Percentiles rank a stretch among this genome's conserved stretches.
Conservation (phyloP, 1,140 invertebrate species). For the Diorhabda elongata region DNA sequence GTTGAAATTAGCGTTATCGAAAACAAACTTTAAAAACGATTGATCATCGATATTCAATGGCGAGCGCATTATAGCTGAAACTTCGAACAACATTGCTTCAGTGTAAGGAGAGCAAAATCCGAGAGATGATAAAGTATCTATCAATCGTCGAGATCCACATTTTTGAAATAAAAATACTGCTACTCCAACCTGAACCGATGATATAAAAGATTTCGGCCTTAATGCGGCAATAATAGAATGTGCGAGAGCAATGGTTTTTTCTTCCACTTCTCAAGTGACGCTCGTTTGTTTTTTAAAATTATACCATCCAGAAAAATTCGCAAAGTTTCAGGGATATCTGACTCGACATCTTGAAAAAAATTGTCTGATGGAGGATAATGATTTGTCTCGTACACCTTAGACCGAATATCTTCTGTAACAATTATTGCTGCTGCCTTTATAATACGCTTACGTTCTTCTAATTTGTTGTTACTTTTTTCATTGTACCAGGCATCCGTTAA, state of each 20-base stretch:
- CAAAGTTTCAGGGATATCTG: constrained; percentile 7
- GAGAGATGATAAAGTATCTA: constrained; percentile 25
- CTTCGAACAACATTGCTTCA: constrained; percentile 28
- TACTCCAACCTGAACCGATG: too few species aligned
- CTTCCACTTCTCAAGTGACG: constrained; percentile 9
- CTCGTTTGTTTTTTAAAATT: constrained; percentile 13
- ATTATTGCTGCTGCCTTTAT: not conserved
- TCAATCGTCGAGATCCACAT: too few species aligned
- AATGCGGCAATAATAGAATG: constrained; percentile 9
- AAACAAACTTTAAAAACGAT: too few species aligned
- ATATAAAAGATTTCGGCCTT: constrained; percentile 10
- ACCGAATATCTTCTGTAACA: too few species aligned
- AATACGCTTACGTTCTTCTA: constrained; percentile 4
- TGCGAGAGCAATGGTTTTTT: constrained; percentile 8
- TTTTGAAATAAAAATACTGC: too few species aligned
- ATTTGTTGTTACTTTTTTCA: not conserved
- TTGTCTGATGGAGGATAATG: too few species aligned
- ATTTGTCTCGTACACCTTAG: too few species aligned
- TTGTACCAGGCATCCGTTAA: not conserved
- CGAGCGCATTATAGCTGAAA: constrained; percentile 24
- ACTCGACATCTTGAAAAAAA: not conserved
- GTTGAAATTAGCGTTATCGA: constrained; percentile 39
- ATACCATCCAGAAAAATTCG: constrained; percentile 5
- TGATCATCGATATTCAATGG: constrained; percentile 17
- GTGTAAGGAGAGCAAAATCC: constrained; percentile 38